Evolutionary conservation across 1,140 invertebrate species (phyloP).

Genomic region (Myzus persicae): DNA sequence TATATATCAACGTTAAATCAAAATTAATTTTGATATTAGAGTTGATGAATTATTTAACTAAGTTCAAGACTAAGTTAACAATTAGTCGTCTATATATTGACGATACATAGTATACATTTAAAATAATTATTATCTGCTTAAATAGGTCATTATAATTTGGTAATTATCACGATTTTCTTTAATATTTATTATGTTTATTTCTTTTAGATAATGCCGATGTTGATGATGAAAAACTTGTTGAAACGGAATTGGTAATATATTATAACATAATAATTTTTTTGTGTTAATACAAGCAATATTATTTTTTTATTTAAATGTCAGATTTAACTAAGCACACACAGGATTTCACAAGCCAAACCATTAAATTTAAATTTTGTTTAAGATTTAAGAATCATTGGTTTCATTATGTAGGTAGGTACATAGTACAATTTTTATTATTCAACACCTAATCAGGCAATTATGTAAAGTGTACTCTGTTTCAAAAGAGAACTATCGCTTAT

Average conservation of each 20-base stretch:
- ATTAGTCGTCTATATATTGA: background rate
- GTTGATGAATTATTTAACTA: background rate
- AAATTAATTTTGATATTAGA: background rate
- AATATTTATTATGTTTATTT: background rate
- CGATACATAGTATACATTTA: background rate
- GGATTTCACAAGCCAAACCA: background rate
- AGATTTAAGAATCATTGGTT: background rate
- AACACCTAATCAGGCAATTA: background rate
- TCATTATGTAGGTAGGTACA: slow-evolving; percentile 8
- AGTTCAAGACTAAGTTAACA: background rate
- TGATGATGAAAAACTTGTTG: slow-evolving; percentile 2
- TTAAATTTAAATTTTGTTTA: slow-evolving; percentile 13
- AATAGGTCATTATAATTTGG: background rate
- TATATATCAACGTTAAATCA: background rate
- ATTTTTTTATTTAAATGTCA: background rate
- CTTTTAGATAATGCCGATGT: background rate
- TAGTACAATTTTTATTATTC: background rate
- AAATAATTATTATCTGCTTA: background rate
- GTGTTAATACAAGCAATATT: background rate
- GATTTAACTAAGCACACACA: background rate
- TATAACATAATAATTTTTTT: background rate
- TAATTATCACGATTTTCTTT: no score
- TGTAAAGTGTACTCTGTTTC: background rate
- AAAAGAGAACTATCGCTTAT: no score
- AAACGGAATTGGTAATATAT: slow-evolving; percentile 8